phyloP scores from a whole-genome alignment of 2,888 invertebrate species.

The Luperina nickerlii region DNA sequence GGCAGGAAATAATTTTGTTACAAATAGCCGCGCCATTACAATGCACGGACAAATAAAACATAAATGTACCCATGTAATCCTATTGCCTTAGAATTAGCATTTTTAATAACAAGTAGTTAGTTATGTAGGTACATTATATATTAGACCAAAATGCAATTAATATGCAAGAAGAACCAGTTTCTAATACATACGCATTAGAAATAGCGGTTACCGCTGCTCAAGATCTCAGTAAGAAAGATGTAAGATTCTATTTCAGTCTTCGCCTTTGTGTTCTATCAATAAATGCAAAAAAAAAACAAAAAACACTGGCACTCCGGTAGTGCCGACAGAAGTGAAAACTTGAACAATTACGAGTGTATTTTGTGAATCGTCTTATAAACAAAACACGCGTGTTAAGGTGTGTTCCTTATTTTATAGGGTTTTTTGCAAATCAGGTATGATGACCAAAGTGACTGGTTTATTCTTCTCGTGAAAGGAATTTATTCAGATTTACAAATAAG shows the following conservation, averaged over 20 bases:
- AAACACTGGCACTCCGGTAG: too few relatives aligned
- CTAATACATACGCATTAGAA: constrained; percentile 40
- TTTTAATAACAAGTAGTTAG: constrained; percentile 52
- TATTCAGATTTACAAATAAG: too few relatives aligned
- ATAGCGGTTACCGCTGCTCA: constrained; percentile 7
- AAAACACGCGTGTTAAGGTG: too few relatives aligned
- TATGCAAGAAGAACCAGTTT: constrained; percentile 44
- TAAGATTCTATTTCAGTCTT: constrained; percentile 17
- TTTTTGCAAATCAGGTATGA: too few relatives aligned
- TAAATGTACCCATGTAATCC: constrained; percentile 49
- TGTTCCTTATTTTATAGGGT: too few relatives aligned
- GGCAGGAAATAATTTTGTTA: constrained; percentile 65
- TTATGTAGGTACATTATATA: constrained; percentile 27
- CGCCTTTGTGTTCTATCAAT: constrained; percentile 16
- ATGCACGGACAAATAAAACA: constrained; percentile 45
- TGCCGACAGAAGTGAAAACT: too few relatives aligned
- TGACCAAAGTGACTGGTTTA: too few relatives aligned
- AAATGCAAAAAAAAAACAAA: constrained; percentile 24
- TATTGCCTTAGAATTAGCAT: constrained; percentile 63
- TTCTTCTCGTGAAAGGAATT: too few relatives aligned
- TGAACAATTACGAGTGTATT: too few relatives aligned
- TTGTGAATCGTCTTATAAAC: too few relatives aligned
- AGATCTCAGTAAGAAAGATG: constrained; percentile 20
- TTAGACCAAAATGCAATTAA: constrained; percentile 49
- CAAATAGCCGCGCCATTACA: constrained; percentile 57